These are phyloP conservation scores for Chiloscyllium punctatum DNA, from an alignment of 2,797 vertebrate genomes.

Conservation along the genomic window DNA sequence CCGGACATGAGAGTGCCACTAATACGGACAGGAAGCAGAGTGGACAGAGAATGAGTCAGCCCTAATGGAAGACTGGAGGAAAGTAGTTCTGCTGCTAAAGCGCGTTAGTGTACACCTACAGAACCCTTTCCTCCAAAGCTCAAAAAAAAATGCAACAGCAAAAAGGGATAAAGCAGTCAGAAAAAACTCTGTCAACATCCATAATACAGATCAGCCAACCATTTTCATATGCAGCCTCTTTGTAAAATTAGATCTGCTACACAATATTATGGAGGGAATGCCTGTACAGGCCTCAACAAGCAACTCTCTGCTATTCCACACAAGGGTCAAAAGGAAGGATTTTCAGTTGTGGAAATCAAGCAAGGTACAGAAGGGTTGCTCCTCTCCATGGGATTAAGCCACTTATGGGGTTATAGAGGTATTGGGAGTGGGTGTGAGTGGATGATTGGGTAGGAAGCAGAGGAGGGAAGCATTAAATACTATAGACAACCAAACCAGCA, in stretches of 20 bases:
- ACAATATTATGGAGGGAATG: conserved; percentile 54
- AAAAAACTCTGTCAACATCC: conserved; percentile 40
- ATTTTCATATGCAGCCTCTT: conserved; percentile 47
- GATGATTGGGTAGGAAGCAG: conserved; percentile 61
- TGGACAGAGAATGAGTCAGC: conserved; percentile 40
- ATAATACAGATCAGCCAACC: conserved; percentile 41
- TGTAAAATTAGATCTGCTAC: conserved; percentile 46
- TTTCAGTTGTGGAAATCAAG: conserved; percentile 42
- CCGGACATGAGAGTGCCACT: conserved; percentile 80
- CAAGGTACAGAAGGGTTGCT: conserved; percentile 74
- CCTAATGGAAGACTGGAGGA: conserved; percentile 41
- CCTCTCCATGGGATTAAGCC: conserved; percentile 84
- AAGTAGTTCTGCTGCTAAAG: conserved; percentile 38
- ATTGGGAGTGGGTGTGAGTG: conserved; percentile 52
- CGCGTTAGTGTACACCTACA: conserved; percentile 10
- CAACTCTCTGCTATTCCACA: conserved; percentile 70
- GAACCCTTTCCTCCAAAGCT: conserved; percentile 43
- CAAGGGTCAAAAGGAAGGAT: conserved; percentile 18
- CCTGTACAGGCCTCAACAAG: conserved; percentile 71
- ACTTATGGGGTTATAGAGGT: conserved; percentile 74
- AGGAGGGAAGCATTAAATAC: conserved; percentile 41
- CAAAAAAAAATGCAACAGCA: conserved; percentile 48
- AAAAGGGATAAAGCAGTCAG: conserved; percentile 50
- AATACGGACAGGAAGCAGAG: conserved; percentile 57
- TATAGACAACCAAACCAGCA: conserved; percentile 43